These are phyloP conservation scores for Copidosoma aretas DNA, from an alignment of 2,888 invertebrate species.

Conservation along the genomic window DNA sequence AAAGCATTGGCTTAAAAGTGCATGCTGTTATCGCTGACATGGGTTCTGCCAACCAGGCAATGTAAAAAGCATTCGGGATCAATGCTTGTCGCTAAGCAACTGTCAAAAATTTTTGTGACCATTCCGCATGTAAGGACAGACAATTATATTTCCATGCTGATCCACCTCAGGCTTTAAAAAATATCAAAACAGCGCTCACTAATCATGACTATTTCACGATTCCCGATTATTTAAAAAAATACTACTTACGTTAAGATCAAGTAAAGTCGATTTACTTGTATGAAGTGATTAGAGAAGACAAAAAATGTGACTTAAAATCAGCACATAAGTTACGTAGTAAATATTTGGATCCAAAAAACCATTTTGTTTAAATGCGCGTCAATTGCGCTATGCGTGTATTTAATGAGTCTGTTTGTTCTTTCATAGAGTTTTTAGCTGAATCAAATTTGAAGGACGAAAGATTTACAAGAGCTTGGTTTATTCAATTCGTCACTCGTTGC, in stretches of 20 bases:
- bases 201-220: slow-evolving; percentile 20
- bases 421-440: slow-evolving; percentile 10
- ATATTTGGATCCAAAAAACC: slow-evolving; percentile 14
- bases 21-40: slow-evolving; percentile 32
- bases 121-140: slow-evolving; percentile 39
- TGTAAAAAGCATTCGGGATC: slow-evolving; percentile 32
- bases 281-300: slow-evolving; percentile 20
- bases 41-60: slow-evolving; percentile 31
- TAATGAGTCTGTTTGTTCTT: neutral
- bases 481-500: slow-evolving; percentile 4
- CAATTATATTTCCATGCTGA: slow-evolving; percentile 32
- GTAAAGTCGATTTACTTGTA: slow-evolving; percentile 14
- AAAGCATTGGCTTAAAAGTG: slow-evolving; percentile 27
- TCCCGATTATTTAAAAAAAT: slow-evolving; percentile 15
- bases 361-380: slow-evolving; percentile 35
- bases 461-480: slow-evolving; percentile 8
- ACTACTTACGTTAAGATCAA: slow-evolving; percentile 21
- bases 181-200: slow-evolving; percentile 24
- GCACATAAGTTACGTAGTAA: slow-evolving; percentile 27
- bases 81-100: slow-evolving; percentile 17
- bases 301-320: slow-evolving; percentile 30
- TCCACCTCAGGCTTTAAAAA: slow-evolving; percentile 34
- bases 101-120: slow-evolving; percentile 31
- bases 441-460: neutral
- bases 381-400: slow-evolving; percentile 17